Evolutionary conservation across 2,888 invertebrate species (phyloP).

Genomic region (Acanthacorydalis orientalis): DNA sequence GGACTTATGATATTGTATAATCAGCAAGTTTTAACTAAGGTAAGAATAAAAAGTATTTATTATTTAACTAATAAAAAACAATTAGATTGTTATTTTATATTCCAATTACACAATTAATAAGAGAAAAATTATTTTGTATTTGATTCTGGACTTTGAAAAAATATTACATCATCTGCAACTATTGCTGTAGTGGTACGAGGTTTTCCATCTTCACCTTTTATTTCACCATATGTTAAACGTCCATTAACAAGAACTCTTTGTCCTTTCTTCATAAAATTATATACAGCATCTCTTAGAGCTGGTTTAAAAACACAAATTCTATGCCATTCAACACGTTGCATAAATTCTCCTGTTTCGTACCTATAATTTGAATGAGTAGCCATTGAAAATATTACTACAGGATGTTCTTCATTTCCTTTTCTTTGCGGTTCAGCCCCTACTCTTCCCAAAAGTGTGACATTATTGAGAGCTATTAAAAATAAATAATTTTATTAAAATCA

Average conservation of each 20-base stretch:
- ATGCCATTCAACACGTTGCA: conserved; percentile 87
- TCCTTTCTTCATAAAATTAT: conserved; percentile 69
- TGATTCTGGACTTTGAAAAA: conserved; percentile 36
- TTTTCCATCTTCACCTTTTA: conserved; percentile 60
- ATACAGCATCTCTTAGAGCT: conserved; percentile 58
- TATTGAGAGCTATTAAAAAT: conserved; percentile 52
- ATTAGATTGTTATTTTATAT: not conserved
- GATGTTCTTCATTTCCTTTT: conserved; percentile 65
- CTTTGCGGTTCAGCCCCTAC: conserved; percentile 80
- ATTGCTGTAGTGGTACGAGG: conserved; percentile 57
- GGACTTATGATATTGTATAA: too few species aligned
- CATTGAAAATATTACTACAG: conserved; percentile 74
- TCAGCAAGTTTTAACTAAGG: too few species aligned
- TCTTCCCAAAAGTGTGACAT: conserved; percentile 69
- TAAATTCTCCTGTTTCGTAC: conserved; percentile 59
- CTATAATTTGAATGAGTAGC: conserved; percentile 81
- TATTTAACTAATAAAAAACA: not conserved
- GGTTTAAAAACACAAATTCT: conserved; percentile 76
- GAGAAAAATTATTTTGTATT: conserved; percentile 3
- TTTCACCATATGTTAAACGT: conserved; percentile 68
- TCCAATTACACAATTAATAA: conserved; percentile 5
- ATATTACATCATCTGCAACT: conserved; percentile 75
- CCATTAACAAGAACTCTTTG: conserved; percentile 71
- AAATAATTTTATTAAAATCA: conserved; percentile 2
- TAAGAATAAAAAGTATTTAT: too few species aligned